A percentile compares a stretch with the other conserved stretches of the same genome.
Evolutionary conservation across 1,140 invertebrate species (phyloP).

Genomic region (Liolophura sinensis): DNA sequence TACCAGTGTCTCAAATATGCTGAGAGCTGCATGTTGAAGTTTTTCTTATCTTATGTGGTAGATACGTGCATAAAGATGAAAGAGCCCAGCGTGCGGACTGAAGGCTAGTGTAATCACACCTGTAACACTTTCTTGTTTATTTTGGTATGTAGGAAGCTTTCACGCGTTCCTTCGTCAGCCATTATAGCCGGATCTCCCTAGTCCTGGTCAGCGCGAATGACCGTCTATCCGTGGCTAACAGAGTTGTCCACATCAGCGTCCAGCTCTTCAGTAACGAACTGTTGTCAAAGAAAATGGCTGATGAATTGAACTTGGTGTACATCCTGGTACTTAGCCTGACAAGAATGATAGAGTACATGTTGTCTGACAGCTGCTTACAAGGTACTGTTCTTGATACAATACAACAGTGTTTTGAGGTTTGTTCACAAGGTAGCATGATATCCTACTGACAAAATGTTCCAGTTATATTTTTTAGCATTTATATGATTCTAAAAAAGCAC

Average conservation of each 20-base stretch:
- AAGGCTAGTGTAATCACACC: conserved; percentile 1
- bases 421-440: too few relatives aligned
- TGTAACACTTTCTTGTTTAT: conserved; percentile 8
- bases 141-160: conserved; percentile 75
- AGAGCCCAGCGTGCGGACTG: neutral
- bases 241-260: conserved; percentile 96
- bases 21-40: neutral
- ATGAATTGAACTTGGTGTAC: conserved; percentile 85
- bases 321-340: conserved; percentile 93
- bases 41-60: neutral
- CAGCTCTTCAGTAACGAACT: conserved; percentile 94
- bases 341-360: conserved; percentile 90
- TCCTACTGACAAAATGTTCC: too few relatives aligned
- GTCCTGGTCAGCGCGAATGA: conserved; percentile 84
- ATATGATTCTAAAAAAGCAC: too few relatives aligned
- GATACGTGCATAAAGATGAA: neutral
- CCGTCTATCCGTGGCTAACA: conserved; percentile 73
- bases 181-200: conserved; percentile 91
- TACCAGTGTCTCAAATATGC: too few relatives aligned
- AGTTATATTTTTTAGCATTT: too few relatives aligned
- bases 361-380: conserved; percentile 84
- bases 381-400: conserved; percentile 60
- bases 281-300: conserved; percentile 85
- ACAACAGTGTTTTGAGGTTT: neutral
- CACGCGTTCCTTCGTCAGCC: conserved; percentile 90